phyloP scores from a whole-genome alignment of 2,888 invertebrate genomes.

The Macaria notata region DNA sequence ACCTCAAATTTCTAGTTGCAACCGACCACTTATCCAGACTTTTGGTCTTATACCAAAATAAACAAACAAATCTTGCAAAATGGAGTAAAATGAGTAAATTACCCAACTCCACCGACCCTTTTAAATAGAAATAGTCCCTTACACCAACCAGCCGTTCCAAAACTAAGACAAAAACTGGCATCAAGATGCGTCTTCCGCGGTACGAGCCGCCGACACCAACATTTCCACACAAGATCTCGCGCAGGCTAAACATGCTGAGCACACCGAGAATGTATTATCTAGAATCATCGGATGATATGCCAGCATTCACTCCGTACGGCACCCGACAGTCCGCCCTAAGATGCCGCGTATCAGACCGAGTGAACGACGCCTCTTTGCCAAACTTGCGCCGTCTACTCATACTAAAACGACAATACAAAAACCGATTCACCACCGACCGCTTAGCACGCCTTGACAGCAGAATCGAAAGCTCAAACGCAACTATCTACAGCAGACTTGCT shows the following conservation, averaged over 20 bases:
- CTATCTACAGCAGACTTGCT: slow-evolving; percentile 62
- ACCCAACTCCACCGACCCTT: too few species aligned
- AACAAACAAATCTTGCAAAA: too few species aligned
- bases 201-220: slow-evolving; percentile 5
- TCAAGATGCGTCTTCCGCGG: neutral
- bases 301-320: neutral
- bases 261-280: neutral
- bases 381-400: slow-evolving; percentile 28
- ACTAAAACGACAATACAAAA: neutral
- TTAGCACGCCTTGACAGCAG: slow-evolving; percentile 49
- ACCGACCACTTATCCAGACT: too few species aligned
- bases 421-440: neutral
- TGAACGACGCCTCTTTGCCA: slow-evolving; percentile 4
- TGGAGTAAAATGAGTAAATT: too few species aligned
- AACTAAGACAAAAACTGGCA: neutral
- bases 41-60: too few species aligned
- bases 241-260: slow-evolving; percentile 3
- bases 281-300: slow-evolving; percentile 1
- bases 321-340: slow-evolving; percentile 3
- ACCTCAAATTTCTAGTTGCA: too few species aligned
- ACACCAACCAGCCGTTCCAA: too few species aligned
- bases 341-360: neutral
- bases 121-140: too few species aligned
- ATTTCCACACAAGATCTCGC: slow-evolving; percentile 6
- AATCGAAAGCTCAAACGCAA: slow-evolving; percentile 63